Evolutionary conservation across 2,888 invertebrate genomes (phyloP), one percentile per base, ranked within the genome.

Genomic region (Thelaira solivaga): DNA sequence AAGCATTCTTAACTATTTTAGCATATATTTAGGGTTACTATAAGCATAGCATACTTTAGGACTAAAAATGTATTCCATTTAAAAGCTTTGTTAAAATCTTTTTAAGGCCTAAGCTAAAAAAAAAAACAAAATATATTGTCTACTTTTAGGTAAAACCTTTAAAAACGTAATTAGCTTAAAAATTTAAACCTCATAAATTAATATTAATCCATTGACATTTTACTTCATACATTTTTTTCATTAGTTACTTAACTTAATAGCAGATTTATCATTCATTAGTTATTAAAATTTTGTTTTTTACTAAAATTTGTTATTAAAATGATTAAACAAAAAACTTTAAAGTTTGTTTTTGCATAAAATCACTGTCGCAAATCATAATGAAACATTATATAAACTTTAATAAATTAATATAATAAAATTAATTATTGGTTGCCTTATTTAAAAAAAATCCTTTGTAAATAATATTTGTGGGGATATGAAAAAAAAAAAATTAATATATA

Each of bases 321-420:
- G 36, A 45, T 34, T 29, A 41, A 18, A 8, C 11, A 39, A 10
- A 31, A 2, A 16, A 1, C n/a, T n/a, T n/a, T 41, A 62, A 13
- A 47, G 8, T 61, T 72, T 72, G 24, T 45, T 39, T 69, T 39
- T 59, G 16, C 26, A 31, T n/a, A 59, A 61, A 69, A 31, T 59
- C 31, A 24, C 16, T 41, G 59, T 61, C 41, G 64, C 36, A 47
- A 29, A n/a, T n/a, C n/a, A 20, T 18, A 64, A 64, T 53, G 47
- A 51, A 71, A 61, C 45, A 61, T 61, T 49, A 55, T 47, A 39
- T 47, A n/a, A n/a, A n/a, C n/a, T 34, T 72, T 26, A 31, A 47
- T 31, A 45, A 45, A 34, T 51, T 34, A 24, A 55, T 45, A 39
- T 29, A 29, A 29, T n/a, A 64, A 16, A 22, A 39, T 39, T 47